A percentile compares a stretch with the other conserved stretches of the same genome.
phyloP scores from a whole-genome alignment of 1,140 invertebrate genomes.

The Gonatopus flavifemur region DNA sequence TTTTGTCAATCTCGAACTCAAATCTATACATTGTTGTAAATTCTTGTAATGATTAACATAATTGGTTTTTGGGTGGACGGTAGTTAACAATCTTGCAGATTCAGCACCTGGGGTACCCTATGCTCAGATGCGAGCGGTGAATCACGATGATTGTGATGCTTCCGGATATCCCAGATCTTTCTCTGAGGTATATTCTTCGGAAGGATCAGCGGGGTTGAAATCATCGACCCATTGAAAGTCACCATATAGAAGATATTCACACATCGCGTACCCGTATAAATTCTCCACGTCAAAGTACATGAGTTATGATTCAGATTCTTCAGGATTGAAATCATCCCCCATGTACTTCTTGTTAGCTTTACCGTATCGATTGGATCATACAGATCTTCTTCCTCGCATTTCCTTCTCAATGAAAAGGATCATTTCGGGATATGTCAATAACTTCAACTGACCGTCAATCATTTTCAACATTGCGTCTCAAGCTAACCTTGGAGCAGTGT shows the following conservation, averaged over 20 bases:
- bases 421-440: conserved; percentile 46
- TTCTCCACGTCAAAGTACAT: conserved; percentile 45
- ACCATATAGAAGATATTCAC: conserved; percentile 42
- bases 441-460: conserved; percentile 51
- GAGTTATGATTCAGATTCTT: too few species aligned
- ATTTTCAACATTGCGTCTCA: conserved; percentile 30
- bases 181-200: conserved; percentile 60
- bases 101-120: conserved; percentile 13
- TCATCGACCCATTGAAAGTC: conserved; percentile 59
- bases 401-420: conserved; percentile 39
- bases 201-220: conserved; percentile 34
- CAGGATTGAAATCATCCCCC: conserved; percentile 47
- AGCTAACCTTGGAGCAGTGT: background rate
- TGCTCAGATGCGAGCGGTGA: conserved; percentile 57
- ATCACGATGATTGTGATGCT: conserved; percentile 58
- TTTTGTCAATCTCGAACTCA: too few species aligned
- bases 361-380: conserved; percentile 19
- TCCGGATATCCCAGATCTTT: conserved; percentile 25
- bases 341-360: conserved; percentile 53
- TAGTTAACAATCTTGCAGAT: too few species aligned
- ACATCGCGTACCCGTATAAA: conserved; percentile 35
- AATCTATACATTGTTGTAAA: too few species aligned
- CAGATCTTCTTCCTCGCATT: conserved; percentile 45
- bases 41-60: too few species aligned
- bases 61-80: too few species aligned